These are phyloP conservation scores for Austrolebias charrua DNA, from an alignment of 2,797 vertebrate genomes.

Conservation along the genomic window DNA sequence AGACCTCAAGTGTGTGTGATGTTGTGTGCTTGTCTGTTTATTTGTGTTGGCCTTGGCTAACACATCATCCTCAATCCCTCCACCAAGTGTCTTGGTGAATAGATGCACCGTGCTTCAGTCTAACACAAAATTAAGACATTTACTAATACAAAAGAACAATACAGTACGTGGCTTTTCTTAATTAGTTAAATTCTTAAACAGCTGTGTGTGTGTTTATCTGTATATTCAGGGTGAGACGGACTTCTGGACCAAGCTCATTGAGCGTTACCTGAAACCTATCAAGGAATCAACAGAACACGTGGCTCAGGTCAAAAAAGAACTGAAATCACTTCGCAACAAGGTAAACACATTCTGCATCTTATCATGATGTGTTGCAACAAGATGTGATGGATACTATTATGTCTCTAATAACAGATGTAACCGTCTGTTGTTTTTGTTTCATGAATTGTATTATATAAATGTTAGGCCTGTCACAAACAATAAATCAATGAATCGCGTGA, in stretches of 20 bases:
- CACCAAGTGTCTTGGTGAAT: not conserved
- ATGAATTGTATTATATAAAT: not conserved
- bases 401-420: not conserved
- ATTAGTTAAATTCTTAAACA: not conserved
- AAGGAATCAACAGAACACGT: conserved; percentile 58
- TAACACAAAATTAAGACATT: conserved; percentile 1
- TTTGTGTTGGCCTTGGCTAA: not conserved
- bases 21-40: not conserved
- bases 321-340: conserved; percentile 83
- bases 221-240: conserved; percentile 72
- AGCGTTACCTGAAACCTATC: conserved; percentile 77
- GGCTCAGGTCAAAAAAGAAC: conserved; percentile 69
- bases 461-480: too few species aligned
- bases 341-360: conserved; percentile 42
- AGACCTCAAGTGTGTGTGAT: not conserved
- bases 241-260: conserved; percentile 81
- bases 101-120: not conserved
- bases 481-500: too few species aligned
- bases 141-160: not conserved
- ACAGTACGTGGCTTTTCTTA: not conserved
- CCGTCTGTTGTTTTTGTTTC: not conserved
- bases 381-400: too few species aligned
- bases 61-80: too few species aligned
- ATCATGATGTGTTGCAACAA: too few species aligned
- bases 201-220: not conserved